phyloP scores from a whole-genome alignment of 2,888 invertebrate species.

The Leptopterna dolabrata region DNA sequence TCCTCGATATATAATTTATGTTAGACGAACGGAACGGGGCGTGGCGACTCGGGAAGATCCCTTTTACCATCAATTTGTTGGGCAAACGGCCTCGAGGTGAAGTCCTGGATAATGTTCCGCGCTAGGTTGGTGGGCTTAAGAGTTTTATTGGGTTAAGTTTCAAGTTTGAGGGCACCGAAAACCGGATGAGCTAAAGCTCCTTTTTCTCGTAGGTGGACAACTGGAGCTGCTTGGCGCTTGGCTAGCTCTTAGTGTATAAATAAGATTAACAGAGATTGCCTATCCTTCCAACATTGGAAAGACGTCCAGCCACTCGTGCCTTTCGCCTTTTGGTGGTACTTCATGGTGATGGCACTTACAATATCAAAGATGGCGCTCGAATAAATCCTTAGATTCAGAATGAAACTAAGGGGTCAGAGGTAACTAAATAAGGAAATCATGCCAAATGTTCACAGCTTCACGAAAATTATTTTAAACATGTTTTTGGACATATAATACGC shows the following conservation, averaged over 20 bases:
- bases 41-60: conserved; percentile 35
- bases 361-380: too few species aligned
- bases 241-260: not conserved
- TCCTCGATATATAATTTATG: conserved; percentile 47
- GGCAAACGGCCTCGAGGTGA: conserved; percentile 43
- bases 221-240: not conserved
- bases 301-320: too few species aligned
- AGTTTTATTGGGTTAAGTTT: conserved; percentile 45
- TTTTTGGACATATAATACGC: too few species aligned
- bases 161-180: not conserved
- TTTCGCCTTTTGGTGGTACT: too few species aligned
- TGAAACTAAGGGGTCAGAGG: too few species aligned
- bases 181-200: not conserved
- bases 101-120: conserved; percentile 21
- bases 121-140: conserved; percentile 10
- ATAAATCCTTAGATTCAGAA: too few species aligned
- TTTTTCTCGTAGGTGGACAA: not conserved
- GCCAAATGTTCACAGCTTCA: too few species aligned
- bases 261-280: too few species aligned
- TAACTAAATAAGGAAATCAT: too few species aligned
- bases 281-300: too few species aligned
- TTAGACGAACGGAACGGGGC: conserved; percentile 18
- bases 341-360: too few species aligned
- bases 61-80: conserved; percentile 53
- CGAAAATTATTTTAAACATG: too few species aligned